Percentiles rank a stretch among this genome's conserved stretches.
phyloP scores from a whole-genome alignment of 2,888 invertebrate genomes.

The Pollenia angustigena region DNA sequence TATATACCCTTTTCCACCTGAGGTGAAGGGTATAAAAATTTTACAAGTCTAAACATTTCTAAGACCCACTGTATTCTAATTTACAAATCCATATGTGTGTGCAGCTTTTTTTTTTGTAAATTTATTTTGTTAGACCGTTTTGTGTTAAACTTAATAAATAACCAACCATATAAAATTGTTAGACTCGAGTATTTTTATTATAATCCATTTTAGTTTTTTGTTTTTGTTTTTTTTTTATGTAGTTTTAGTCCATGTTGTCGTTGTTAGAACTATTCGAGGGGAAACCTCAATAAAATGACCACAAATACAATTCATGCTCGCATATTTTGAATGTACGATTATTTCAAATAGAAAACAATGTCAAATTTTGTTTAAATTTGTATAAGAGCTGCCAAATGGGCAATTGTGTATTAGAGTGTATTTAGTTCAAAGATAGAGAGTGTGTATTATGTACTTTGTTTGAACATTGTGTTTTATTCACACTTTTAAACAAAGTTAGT shows the following conservation, averaged over 20 bases:
- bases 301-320: constrained; percentile 43
- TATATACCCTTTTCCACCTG: no score
- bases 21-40: no score
- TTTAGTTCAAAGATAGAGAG: not conserved
- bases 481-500: constrained; percentile 33
- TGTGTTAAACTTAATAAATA: constrained; percentile 48
- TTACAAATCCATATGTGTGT: not conserved
- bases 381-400: constrained; percentile 9
- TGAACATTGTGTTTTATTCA: constrained; percentile 34
- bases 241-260: constrained; percentile 29
- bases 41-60: not conserved
- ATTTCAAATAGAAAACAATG: constrained; percentile 37
- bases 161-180: constrained; percentile 41
- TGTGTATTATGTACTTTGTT: not conserved
- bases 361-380: constrained; percentile 16
- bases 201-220: constrained; percentile 25
- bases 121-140: constrained; percentile 17
- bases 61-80: not conserved
- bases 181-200: constrained; percentile 49
- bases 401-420: constrained; percentile 7
- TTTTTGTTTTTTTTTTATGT: constrained; percentile 6
- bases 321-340: not conserved
- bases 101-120: not conserved
- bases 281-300: constrained; percentile 57
- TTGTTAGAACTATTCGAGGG: constrained; percentile 13